Conservation (phyloP, 2,113 vertebrate species). For the Pterocles gutturalis region DNA sequence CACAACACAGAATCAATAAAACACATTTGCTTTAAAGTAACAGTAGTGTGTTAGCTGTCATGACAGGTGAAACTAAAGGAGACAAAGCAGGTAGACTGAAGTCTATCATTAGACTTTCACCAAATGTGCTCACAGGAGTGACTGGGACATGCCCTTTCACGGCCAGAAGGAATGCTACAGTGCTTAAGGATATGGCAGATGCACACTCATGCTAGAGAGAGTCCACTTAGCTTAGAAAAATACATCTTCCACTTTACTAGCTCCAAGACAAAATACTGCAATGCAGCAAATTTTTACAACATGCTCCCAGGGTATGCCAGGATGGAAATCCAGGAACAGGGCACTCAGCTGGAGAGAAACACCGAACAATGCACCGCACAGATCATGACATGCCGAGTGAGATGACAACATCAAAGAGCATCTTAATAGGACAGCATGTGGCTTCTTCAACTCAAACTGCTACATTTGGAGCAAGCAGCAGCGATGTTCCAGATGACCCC, state of each 20-base stretch:
- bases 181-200: background rate
- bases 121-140: background rate
- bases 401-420: background rate
- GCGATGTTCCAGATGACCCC: slow-evolving; percentile 40
- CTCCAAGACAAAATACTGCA: slow-evolving; percentile 59
- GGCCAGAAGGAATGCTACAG: background rate
- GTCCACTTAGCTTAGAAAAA: background rate
- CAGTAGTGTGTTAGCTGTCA: background rate
- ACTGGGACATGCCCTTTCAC: background rate
- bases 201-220: background rate
- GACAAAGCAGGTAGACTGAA: background rate
- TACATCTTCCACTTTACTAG: background rate
- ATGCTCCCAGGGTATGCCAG: background rate
- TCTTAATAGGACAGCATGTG: background rate
- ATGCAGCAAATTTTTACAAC: slow-evolving; percentile 58
- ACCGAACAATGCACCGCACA: background rate
- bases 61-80: background rate
- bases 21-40: background rate
- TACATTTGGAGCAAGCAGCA: background rate
- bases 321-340: slow-evolving; percentile 2
- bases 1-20: background rate
- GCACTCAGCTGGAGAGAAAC: slow-evolving; percentile 5
- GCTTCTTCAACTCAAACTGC: slow-evolving; percentile 1
- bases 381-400: background rate
- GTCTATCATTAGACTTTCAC: background rate